Base-by-base conservation (phyloP, 1,140 invertebrate genomes). In the Pogonognathellus flavescens region DNA sequence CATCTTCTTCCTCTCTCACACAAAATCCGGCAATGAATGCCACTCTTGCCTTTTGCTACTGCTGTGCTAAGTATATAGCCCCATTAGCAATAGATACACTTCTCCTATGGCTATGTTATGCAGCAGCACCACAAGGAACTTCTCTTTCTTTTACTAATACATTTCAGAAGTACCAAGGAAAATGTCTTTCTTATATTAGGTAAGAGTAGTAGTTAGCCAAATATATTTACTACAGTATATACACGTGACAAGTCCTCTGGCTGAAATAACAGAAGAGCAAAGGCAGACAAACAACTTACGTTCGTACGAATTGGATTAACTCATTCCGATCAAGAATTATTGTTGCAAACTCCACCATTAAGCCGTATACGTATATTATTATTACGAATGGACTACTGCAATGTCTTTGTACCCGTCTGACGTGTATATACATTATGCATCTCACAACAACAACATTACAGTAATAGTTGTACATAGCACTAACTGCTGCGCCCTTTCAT, bases 271-370 rank as follows among this genome's bases (percentile, higher is more conserved):
- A 76, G 31, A 41, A 41, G 66, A 70, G 66, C 22, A 14, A 31
- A 22, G 14, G 13, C 70, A 76, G 41, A 76, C 70, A 76, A 76
- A 76, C 70, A 76, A 76, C 50, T 70, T 52, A 52, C 49, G 57
- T 10, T 41, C 6, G 31, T 53, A 50, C 60, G 18, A 84, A 84
- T 84, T 84, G 62, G 83, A 84, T 84, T 84, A 70, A 84, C 83
- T 84, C 83, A 84, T 84, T 76, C 50, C 83, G 62, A 84, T 84
- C 66, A 84, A 84, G 62, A 66, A 66, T 66, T 84, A 66, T 25
- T 83, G 55, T 83, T 83, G 22, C 22, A 20, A 83, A 62, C 55
- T 76, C 70, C 13, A 76, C 5, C 70, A 76, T 76, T 76, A 76
- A 50, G 25, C 70, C 70, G n/a, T 76, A 76, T 76, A 76, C 41